Conservation (phyloP, 2,888 invertebrate genomes). For the Callosobruchus maculatus region DNA sequence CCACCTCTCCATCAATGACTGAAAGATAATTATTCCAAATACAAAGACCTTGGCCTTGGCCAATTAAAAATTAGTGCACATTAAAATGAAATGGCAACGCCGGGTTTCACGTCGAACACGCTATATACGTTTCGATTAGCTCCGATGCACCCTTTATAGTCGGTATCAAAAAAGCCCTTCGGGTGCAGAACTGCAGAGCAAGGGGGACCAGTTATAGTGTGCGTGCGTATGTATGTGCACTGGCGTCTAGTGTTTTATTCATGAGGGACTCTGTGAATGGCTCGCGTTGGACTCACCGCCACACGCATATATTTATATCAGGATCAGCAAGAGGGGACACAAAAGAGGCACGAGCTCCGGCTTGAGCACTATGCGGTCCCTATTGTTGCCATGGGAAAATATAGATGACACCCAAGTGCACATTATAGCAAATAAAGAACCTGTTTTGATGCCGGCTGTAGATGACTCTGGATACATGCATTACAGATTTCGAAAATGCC, state of each 20-base stretch:
- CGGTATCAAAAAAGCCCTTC: neutral
- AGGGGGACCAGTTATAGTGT: neutral
- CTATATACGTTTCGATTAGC: neutral
- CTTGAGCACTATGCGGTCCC: neutral
- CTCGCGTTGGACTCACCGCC: neutral
- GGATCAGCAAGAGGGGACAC: neutral
- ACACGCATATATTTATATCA: neutral
- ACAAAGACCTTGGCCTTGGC: too few species aligned
- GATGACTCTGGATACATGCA: too few species aligned
- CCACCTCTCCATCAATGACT: too few species aligned
- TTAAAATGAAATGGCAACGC: neutral
- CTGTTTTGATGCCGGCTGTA: neutral
- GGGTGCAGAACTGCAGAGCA: neutral
- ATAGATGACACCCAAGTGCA: neutral
- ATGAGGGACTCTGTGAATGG: neutral
- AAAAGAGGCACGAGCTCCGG: neutral
- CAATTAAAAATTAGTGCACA: too few species aligned
- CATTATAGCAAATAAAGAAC: neutral
- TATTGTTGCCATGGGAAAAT: neutral
- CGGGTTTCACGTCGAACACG: neutral
- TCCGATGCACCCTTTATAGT: neutral
- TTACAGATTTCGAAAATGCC: too few species aligned
- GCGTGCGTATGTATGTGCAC: neutral
- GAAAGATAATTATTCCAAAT: too few species aligned
- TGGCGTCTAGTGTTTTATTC: neutral